Base-by-base conservation (phyloP, 2,888 invertebrate species). In the Caenorhabditis becei region DNA sequence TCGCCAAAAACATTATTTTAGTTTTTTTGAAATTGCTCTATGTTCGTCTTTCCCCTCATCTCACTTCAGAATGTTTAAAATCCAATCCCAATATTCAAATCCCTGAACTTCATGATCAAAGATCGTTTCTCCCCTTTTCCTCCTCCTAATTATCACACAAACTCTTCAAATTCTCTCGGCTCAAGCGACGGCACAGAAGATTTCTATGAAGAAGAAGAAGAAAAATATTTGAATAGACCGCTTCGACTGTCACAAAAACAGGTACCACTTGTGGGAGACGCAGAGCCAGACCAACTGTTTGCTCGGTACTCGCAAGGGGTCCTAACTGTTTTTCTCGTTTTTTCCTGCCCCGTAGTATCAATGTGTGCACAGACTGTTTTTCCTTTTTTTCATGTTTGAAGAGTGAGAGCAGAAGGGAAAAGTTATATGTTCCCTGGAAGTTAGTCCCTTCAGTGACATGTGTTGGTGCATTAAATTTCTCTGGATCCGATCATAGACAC, bases 341-440 rank as follows among this genome's bases (percentile, higher is more conserved):
- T 58, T 65, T 37, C 20, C 65, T 23, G 10, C 18, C n/a, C 32
- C 63, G 26, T 18, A 47, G 47, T 47, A 58, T 37, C 18, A 5
- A 2, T 75, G 49, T 75, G 75, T 75, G 75, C 75, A 61, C 75
- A 75, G 75, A 75, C 75, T 75, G 75, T 75, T 74, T 65, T 72
- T 63, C 26, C n/a, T 11, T 26, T 53, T 8, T 16, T 32, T n/a
- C 26, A 32, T 56, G 16, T 56, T 56, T 56, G 54, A 28, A 16
- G 53, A 35, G 28, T 4, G 35, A 32, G 53, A n/a, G 35, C 11
- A 18, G 54, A 32, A 56, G 16, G 32, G 2, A n/a, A 63, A 49
- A 32, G 32, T 32, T 10, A 32, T 32, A 32, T 32, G 10, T 7
- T 2, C 8, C 14, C 53, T 53, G 41, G 16, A 41, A 41, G 41